Conservation (phyloP, 2,113 vertebrate species). For the Fulmarus glacialis region DNA sequence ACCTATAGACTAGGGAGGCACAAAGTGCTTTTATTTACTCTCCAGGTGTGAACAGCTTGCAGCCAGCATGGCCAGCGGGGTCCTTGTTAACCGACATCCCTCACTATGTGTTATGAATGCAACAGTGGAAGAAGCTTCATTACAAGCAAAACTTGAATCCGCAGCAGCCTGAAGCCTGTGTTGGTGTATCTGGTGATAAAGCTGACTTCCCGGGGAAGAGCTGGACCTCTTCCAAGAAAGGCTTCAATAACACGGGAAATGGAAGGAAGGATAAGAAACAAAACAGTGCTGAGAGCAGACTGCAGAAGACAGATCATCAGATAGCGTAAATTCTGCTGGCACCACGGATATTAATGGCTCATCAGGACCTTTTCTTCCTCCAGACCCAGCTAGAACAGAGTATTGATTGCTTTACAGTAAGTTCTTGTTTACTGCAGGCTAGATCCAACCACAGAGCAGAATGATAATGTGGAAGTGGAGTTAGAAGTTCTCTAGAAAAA, state of each 20-base stretch:
- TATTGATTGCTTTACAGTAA: constrained; percentile 13
- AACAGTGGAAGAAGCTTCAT: not conserved
- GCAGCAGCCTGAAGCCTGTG: not conserved
- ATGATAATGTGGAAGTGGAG: not conserved
- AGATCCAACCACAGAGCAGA: not conserved
- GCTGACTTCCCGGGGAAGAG: not conserved
- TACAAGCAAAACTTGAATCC: not conserved
- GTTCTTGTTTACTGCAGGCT: not conserved
- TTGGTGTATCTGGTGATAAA: not conserved
- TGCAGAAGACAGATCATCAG: constrained; percentile 3
- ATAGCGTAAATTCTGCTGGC: constrained; percentile 15
- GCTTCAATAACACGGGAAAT: not conserved
- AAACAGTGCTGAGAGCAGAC: not conserved
- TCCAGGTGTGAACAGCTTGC: not conserved
- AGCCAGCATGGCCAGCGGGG: not conserved
- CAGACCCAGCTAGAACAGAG: not conserved
- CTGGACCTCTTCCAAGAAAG: constrained; percentile 13
- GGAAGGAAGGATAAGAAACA: not conserved
- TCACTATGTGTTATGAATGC: not conserved
- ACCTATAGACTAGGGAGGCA: not conserved
- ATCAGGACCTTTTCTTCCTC: not conserved
- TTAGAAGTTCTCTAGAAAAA: not conserved
- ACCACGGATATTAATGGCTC: not conserved
- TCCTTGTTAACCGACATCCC: not conserved
- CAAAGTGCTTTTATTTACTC: not conserved